These are phyloP conservation scores for Orchesella flavescens DNA, from an alignment of 2,888 invertebrate genomes.

Conservation along the genomic window DNA sequence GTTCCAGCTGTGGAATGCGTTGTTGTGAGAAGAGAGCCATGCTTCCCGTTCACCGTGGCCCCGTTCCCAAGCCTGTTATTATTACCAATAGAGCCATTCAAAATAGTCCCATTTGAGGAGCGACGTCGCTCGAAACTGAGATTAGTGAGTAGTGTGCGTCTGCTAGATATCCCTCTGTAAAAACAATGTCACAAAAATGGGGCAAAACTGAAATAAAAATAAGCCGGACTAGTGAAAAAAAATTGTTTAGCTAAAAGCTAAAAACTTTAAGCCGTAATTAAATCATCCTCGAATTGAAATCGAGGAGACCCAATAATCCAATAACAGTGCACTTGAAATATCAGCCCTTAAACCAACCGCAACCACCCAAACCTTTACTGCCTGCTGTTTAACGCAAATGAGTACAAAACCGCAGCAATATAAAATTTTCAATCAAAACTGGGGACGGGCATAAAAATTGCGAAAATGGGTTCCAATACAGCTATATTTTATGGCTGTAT, in stretches of 20 bases:
- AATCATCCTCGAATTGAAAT: neutral
- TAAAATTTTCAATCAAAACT: too few species aligned
- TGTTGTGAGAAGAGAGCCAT: constrained; percentile 43
- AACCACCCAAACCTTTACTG: neutral
- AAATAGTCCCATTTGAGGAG: constrained; percentile 59
- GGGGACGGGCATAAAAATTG: too few species aligned
- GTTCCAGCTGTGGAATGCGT: constrained; percentile 46
- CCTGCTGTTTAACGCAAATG: neutral
- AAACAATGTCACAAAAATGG: constrained; percentile 59
- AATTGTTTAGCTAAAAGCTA: neutral
- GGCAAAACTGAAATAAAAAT: constrained; percentile 55
- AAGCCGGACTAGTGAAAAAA: constrained; percentile 42
- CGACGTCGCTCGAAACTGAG: constrained; percentile 68
- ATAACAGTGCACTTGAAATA: neutral
- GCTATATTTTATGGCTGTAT: too few species aligned
- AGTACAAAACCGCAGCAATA: neutral
- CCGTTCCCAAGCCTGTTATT: constrained; percentile 61
- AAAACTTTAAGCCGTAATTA: neutral
- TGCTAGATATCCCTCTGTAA: constrained; percentile 69
- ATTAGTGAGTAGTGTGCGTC: constrained; percentile 70
- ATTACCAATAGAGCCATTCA: constrained; percentile 65
- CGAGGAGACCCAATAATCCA: neutral
- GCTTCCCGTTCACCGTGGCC: constrained; percentile 50
- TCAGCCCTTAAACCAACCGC: neutral
- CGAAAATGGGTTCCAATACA: too few species aligned